These are phyloP conservation scores for Rhinogobio ventralis DNA, from an alignment of 2,797 vertebrate genomes.

Conservation along the genomic window DNA sequence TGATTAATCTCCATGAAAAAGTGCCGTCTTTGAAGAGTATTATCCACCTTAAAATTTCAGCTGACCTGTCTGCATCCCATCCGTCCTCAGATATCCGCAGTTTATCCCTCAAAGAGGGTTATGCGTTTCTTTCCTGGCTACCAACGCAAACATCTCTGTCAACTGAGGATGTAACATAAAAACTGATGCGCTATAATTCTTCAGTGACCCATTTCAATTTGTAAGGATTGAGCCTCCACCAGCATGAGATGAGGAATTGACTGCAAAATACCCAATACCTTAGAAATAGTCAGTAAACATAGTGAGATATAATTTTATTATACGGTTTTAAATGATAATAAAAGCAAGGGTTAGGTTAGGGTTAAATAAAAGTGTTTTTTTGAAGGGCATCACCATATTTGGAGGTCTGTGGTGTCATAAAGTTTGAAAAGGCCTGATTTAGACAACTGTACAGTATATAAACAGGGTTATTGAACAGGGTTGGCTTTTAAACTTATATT, in stretches of 20 bases:
- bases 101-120: slow-evolving; percentile 27
- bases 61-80: slow-evolving; percentile 49
- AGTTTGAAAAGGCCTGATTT: background rate
- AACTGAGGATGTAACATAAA: background rate
- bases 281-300: background rate
- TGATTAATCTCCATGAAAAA: slow-evolving; percentile 81
- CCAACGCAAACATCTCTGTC: slow-evolving; percentile 10
- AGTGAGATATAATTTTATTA: background rate
- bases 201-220: slow-evolving; percentile 38
- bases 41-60: slow-evolving; percentile 64
- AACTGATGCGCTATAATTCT: slow-evolving; percentile 29
- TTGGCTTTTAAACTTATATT: background rate
- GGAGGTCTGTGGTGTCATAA: background rate
- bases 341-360: too few relatives aligned
- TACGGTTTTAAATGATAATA: background rate
- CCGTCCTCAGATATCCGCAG: slow-evolving; percentile 13
- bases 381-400: background rate
- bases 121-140: background rate
- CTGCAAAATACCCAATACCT: background rate
- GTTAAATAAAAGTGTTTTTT: too few relatives aligned
- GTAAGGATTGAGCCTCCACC: background rate
- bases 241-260: background rate
- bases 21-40: slow-evolving; percentile 69
- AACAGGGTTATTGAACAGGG: background rate
- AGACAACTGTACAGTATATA: background rate